Base-by-base conservation (phyloP, 2,888 invertebrate genomes). In the Agrochola lychnidis region DNA sequence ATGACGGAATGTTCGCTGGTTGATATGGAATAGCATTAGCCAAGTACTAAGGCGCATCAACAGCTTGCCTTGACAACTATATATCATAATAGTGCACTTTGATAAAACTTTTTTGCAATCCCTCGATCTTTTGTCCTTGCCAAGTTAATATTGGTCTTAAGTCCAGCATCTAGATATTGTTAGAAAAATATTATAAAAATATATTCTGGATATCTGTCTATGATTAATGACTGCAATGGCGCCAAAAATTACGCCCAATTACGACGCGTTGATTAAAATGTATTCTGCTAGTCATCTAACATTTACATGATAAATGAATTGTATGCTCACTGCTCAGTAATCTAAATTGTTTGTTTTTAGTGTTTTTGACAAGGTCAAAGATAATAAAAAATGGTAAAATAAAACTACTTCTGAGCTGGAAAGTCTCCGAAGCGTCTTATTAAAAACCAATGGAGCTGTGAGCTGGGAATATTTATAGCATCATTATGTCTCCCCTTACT, bases 351-450 rank as follows among this genome's bases (percentile, higher is more conserved):
- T 69, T 81, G 40, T 71, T 81, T 69, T 3, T 25, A 69, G 64
- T 42, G 51, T 66, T 69, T 69, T 36, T 77, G 76, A 22, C 61
- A 66, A 76, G 42, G 69, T 71, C 36, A 69, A 66, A 69, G 81
- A 75, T 70, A 80, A 30, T 48, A 67, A 70, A 62, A 56, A 25
- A 0, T 42, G 12, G 40, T 66, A 22, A 56, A 64, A 45, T 64
- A 36, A 9, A 59, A 63, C 36, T 53, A 53, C n/a, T 62, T 40
- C 16, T 56, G 45, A 12, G 69, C 42, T 61, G 40, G 30, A 36
- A 36, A 56, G 53, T 73, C 53, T 5, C 19, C 42, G 16, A 70
- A 57, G 45, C 40, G 63, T 42, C 40, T 45, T 70, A 62, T 64
- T 70, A 61, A 64, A 59, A 62, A 53, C 25, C 53, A 42, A 40